A percentile compares a stretch with the other conserved stretches of the same genome.
These are phyloP conservation scores for Torymus tubicola DNA, from an alignment of 2,888 invertebrate species.

Conservation along the genomic window DNA sequence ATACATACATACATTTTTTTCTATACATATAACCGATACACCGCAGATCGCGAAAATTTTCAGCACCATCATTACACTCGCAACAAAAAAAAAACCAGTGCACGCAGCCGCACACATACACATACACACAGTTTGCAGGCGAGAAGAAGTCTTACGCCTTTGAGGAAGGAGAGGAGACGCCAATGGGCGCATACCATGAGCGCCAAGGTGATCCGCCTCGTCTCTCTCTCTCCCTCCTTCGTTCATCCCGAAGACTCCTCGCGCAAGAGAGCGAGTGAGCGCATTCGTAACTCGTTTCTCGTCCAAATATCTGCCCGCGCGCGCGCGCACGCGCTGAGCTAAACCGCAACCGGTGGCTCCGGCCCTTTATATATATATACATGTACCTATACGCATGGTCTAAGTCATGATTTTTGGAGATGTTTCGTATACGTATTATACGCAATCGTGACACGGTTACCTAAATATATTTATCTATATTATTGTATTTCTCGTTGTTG, in stretches of 20 bases:
- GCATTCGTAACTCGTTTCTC: not conserved
- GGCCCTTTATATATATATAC: too few species aligned
- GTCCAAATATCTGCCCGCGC: not conserved
- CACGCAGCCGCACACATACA: not conserved
- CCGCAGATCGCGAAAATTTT: too few species aligned
- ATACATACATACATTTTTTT: too few species aligned
- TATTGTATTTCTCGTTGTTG: too few species aligned
- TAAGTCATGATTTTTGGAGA: too few species aligned
- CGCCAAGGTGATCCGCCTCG: conserved; percentile 73
- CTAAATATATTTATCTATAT: too few species aligned
- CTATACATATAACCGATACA: too few species aligned
- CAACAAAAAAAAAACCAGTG: not conserved
- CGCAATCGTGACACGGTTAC: too few species aligned
- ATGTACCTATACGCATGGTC: too few species aligned
- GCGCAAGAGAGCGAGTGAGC: conserved; percentile 1
- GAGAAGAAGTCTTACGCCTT: conserved; percentile 64
- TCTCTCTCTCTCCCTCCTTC: conserved; percentile 55
- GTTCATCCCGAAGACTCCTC: conserved; percentile 40
- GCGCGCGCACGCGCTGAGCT: not conserved
- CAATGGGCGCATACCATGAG: conserved; percentile 70
- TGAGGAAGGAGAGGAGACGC: conserved; percentile 65
- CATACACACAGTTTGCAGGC: not conserved
- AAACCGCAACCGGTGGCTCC: not conserved
- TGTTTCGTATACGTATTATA: too few species aligned
- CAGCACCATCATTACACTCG: too few species aligned